Base-by-base conservation (phyloP, 1,140 invertebrate genomes). In the Spodoptera frugiperda region DNA sequence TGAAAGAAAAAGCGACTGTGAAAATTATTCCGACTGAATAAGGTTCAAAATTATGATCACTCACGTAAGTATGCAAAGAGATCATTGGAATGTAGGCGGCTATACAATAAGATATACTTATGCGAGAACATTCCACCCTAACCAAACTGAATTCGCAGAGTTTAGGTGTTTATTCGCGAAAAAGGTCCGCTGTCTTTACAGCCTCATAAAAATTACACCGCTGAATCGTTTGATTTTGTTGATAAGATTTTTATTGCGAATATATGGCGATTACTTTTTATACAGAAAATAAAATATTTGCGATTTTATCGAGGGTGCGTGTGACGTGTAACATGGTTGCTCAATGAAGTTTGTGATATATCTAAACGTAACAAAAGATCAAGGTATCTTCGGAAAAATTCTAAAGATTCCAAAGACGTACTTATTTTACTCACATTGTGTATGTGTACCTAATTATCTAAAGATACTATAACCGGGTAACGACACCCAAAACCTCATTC, bases 171-270 rank as follows among this genome's bases (percentile, higher is more conserved):
- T 59, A 59, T 51, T 87, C 78, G 68, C 61, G 81, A 81, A 80
- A 61, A 84, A 78, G 81, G 82, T 82, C 81, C 70, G 59, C 70
- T 55, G 81, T 82, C 85, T 91, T 91, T 90, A 91, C 84, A 83
- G 80, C 82, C 74, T 77, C 68, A 88, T 90, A 90, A 91, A 78
- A 90, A 86, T 84, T 82, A 87, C 81, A 84, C 84, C 78, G 85
- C 79, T 82, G 84, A 84, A 87, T 82, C 83, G 84, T 87, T 88
- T 87, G 86, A 90, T 88, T 86, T 78, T 78, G 74, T 80, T 82
- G 82, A 77, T 84, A 82, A 88, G 86, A 86, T 70, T 83, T 80
- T 89, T 89, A 86, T 82, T 84, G 81, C 81, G 59, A 80, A 79
- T 83, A 84, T 86, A 87, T 85, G 78, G 76, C 82, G 71, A 82